Conservation (phyloP, 2,888 invertebrate species). For the Mythimna ferrago region DNA sequence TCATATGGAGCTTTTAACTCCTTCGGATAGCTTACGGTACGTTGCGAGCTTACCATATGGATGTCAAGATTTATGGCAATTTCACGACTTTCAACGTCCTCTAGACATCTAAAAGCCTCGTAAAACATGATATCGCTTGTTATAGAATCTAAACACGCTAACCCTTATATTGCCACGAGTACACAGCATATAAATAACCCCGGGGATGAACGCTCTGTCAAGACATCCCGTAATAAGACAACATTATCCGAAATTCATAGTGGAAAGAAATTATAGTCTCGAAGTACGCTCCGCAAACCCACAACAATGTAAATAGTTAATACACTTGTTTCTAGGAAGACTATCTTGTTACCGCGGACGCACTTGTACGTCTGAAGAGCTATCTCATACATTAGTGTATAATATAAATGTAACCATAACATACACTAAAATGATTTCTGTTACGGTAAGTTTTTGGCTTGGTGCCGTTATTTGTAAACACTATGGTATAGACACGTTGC, state of each 20-base stretch:
- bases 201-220: slow-evolving; percentile 43
- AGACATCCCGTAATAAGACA: slow-evolving; percentile 46
- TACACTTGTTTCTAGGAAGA: slow-evolving; percentile 37
- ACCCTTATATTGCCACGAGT: slow-evolving; percentile 5
- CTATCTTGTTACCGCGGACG: slow-evolving; percentile 34
- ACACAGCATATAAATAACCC: slow-evolving; percentile 25
- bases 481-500: slow-evolving; percentile 21
- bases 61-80: slow-evolving; percentile 19
- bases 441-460: slow-evolving; percentile 9
- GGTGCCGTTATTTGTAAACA: slow-evolving; percentile 40
- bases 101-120: slow-evolving; percentile 22
- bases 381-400: slow-evolving; percentile 18
- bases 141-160: slow-evolving; percentile 30
- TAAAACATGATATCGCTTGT: slow-evolving; percentile 30
- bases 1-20: background rate
- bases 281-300: slow-evolving; percentile 30
- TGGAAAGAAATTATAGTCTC: slow-evolving; percentile 33
- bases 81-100: slow-evolving; percentile 23
- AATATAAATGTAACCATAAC: slow-evolving; percentile 9
- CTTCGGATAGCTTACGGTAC: slow-evolving; percentile 1
- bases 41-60: slow-evolving; percentile 1
- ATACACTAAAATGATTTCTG: slow-evolving; percentile 16
- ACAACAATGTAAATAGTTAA: slow-evolving; percentile 45
- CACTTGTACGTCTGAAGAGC: slow-evolving; percentile 8
- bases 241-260: slow-evolving; percentile 56